Evolutionary conservation across 2,888 invertebrate genomes (phyloP).

Genomic region (Caradrina clavipalpis): DNA sequence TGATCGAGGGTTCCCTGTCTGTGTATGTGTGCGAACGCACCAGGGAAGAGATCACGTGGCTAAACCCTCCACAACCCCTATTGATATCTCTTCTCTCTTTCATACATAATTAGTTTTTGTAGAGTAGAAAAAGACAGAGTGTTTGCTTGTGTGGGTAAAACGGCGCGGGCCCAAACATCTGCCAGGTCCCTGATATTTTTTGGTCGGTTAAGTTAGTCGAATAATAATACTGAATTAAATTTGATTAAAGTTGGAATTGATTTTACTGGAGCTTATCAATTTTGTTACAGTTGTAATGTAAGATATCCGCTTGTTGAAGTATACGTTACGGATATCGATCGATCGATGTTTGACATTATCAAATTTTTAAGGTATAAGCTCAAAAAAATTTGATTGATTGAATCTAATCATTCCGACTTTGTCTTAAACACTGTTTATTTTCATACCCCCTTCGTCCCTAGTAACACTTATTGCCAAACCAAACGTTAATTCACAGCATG

Average conservation of each 20-base stretch:
- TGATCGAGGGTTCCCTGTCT: conserved; percentile 78
- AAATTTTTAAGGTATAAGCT: background rate
- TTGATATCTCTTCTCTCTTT: conserved; percentile 73
- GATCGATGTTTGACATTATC: background rate
- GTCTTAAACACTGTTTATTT: background rate
- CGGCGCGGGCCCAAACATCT: conserved; percentile 87
- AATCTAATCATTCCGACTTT: background rate
- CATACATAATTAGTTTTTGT: conserved; percentile 36
- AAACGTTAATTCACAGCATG: conserved; percentile 70
- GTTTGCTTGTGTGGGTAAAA: conserved; percentile 71
- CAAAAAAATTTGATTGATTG: background rate
- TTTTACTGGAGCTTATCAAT: conserved; percentile 46
- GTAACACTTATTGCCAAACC: conserved; percentile 53
- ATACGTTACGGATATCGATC: conserved; percentile 1
- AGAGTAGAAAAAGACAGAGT: conserved; percentile 64
- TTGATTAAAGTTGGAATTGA: conserved; percentile 66
- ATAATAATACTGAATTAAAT: conserved; percentile 77
- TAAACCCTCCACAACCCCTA: conserved; percentile 86
- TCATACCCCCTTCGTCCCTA: background rate
- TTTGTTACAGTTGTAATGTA: conserved; percentile 34
- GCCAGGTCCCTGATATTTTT: conserved; percentile 84
- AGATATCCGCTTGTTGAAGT: conserved; percentile 1
- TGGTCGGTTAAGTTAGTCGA: conserved; percentile 76
- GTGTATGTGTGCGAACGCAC: conserved; percentile 76
- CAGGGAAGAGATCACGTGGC: conserved; percentile 83